Conservation (phyloP, 1,140 invertebrate species). For the Drosophila kohkoa region DNA sequence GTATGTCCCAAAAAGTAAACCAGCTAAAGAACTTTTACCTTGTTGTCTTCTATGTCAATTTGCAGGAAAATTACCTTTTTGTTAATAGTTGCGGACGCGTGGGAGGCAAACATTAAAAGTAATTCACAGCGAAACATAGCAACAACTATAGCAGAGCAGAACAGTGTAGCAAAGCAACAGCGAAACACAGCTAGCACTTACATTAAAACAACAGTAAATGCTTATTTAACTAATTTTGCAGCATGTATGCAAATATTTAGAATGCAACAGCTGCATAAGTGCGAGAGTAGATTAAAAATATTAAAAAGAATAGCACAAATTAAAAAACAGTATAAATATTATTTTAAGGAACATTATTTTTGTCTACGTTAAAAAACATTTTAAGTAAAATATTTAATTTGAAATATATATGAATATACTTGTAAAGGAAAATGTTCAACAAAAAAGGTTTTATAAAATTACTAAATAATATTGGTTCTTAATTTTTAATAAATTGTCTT, state of each 20-base stretch:
- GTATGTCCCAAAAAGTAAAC: conserved; percentile 50
- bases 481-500: too few relatives aligned
- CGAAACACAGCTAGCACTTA: conserved; percentile 50
- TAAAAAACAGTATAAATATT: background rate
- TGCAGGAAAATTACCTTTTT: conserved; percentile 77
- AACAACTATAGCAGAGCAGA: conserved; percentile 16
- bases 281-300: conserved; percentile 14
- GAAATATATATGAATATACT: too few relatives aligned
- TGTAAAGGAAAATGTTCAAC: too few relatives aligned
- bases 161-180: conserved; percentile 21
- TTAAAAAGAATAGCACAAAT: conserved; percentile 1
- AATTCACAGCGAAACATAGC: conserved; percentile 61
- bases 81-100: conserved; percentile 69
- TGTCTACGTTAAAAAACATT: too few relatives aligned
- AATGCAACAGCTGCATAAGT: conserved; percentile 76
- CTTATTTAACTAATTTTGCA: conserved; percentile 81
- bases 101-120: conserved; percentile 70
- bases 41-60: conserved; percentile 79
- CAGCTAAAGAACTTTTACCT: conserved; percentile 56
- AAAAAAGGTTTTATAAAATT: too few relatives aligned
- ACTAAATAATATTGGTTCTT: too few relatives aligned
- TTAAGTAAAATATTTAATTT: too few relatives aligned
- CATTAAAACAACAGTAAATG: conserved; percentile 77
- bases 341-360: background rate
- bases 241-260: conserved; percentile 77